These are phyloP conservation scores for Xyrauchen texanus DNA, from an alignment of 2,113 vertebrate genomes.

Conservation along the genomic window DNA sequence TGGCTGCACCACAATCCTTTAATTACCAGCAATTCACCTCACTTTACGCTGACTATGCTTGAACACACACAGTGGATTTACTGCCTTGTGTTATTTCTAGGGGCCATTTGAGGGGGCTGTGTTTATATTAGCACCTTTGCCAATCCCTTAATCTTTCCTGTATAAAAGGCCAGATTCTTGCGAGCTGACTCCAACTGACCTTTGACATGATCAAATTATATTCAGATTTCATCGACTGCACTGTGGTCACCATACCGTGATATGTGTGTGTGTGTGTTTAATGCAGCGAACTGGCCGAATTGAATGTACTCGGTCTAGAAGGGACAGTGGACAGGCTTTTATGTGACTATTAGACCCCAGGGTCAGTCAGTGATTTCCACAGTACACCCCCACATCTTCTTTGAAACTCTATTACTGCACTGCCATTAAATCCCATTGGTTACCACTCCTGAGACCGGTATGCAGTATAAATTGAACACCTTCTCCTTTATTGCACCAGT, in stretches of 20 bases:
- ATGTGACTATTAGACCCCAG: slow-evolving; percentile 47
- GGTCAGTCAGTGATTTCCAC: slow-evolving; percentile 41
- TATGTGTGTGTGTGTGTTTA: slow-evolving; percentile 9
- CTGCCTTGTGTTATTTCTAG: slow-evolving; percentile 32
- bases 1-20: slow-evolving; percentile 21
- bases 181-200: slow-evolving; percentile 17
- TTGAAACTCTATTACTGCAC: slow-evolving; percentile 42
- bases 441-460: slow-evolving; percentile 26
- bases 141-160: slow-evolving; percentile 18
- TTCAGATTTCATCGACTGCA: slow-evolving; percentile 12
- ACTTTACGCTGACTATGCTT: background rate
- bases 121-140: slow-evolving; percentile 11
- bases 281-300: slow-evolving; percentile 43
- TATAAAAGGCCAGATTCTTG: slow-evolving; percentile 15
- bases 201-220: slow-evolving; percentile 38
- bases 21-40: slow-evolving; percentile 3
- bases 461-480: slow-evolving; percentile 42
- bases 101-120: slow-evolving; percentile 11
- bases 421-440: slow-evolving; percentile 44
- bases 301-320: slow-evolving; percentile 44
- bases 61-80: slow-evolving; percentile 15
- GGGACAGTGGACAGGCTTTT: slow-evolving; percentile 51
- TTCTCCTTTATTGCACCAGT: slow-evolving; percentile 35
- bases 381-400: slow-evolving; percentile 27
- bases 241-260: slow-evolving; percentile 1